Conservation (phyloP, 2,797 vertebrate species). For the Rhadinocentrus ornatus region DNA sequence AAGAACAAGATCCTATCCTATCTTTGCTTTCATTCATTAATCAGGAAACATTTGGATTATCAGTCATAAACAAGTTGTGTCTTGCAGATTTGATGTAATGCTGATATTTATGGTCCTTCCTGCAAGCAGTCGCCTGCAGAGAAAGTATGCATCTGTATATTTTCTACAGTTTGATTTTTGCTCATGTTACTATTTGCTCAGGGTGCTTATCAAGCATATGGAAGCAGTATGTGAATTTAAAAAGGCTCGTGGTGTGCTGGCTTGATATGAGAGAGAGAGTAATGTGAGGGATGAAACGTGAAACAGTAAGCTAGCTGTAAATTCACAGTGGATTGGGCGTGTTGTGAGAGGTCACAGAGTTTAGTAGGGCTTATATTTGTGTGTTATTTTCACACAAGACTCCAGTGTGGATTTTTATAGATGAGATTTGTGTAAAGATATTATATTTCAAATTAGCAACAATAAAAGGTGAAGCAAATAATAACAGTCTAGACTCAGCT, state of each 20-base stretch:
- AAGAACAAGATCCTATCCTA: slow-evolving; percentile 10
- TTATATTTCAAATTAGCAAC: slow-evolving; percentile 41
- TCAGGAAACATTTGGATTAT: slow-evolving; percentile 27
- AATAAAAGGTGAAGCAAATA: slow-evolving; percentile 34
- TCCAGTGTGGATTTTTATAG: slow-evolving; percentile 23
- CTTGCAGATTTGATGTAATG: slow-evolving; percentile 15
- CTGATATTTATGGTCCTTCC: background rate
- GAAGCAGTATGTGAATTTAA: slow-evolving; percentile 62
- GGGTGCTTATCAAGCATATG: slow-evolving; percentile 65
- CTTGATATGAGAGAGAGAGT: slow-evolving; percentile 65
- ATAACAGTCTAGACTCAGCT: slow-evolving; percentile 14
- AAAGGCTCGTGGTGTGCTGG: slow-evolving; percentile 57
- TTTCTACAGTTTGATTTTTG: slow-evolving; percentile 35
- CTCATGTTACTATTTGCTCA: slow-evolving; percentile 26
- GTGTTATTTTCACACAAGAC: slow-evolving; percentile 48
- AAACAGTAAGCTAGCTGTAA: slow-evolving; percentile 67
- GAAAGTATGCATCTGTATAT: slow-evolving; percentile 1
- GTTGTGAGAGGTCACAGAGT: slow-evolving; percentile 48
- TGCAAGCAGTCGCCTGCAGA: background rate
- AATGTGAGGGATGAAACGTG: slow-evolving; percentile 54
- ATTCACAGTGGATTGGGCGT: slow-evolving; percentile 37
- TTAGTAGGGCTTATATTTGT: slow-evolving; percentile 45
- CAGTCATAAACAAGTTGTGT: slow-evolving; percentile 4
- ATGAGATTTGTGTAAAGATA: slow-evolving; percentile 49
- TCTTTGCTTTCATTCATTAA: slow-evolving; percentile 13